Percentiles rank a stretch among this genome's conserved stretches.
Conservation (phyloP, 2,888 invertebrate genomes). For the Heliconius aoede region DNA sequence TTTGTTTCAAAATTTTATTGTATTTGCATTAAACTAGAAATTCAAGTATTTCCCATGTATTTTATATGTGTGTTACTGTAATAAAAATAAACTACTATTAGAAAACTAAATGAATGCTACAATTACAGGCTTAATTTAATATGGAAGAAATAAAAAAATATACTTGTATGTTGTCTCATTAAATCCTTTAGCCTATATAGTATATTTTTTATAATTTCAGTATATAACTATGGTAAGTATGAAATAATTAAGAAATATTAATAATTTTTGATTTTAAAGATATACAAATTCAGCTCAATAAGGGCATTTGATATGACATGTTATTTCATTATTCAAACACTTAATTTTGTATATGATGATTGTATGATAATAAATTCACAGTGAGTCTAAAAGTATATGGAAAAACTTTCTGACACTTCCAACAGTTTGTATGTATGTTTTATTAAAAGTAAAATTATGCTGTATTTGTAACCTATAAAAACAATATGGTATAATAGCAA, state of each 20-base stretch:
- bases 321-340: slow-evolving; percentile 41
- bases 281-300: slow-evolving; percentile 52
- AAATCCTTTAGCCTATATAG: slow-evolving; percentile 51
- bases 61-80: background rate
- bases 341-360: slow-evolving; percentile 54
- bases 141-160: slow-evolving; percentile 47
- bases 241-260: slow-evolving; percentile 37
- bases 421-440: background rate
- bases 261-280: slow-evolving; percentile 34
- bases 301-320: slow-evolving; percentile 58
- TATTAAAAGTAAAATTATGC: background rate
- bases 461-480: background rate
- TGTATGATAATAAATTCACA: slow-evolving; percentile 59
- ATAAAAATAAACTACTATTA: background rate
- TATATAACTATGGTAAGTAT: slow-evolving; percentile 41
- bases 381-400: slow-evolving; percentile 39
- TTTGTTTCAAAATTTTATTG: background rate
- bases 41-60: background rate
- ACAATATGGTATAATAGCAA: background rate
- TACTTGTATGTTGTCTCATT: slow-evolving; percentile 63
- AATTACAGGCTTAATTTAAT: slow-evolving; percentile 8
- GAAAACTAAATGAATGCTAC: background rate
- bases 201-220: slow-evolving; percentile 26
- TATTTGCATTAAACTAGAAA: background rate
- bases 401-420: slow-evolving; percentile 2